Base-by-base conservation (phyloP, 2,797 vertebrate species). In the Pipistrellus pygmaeus region DNA sequence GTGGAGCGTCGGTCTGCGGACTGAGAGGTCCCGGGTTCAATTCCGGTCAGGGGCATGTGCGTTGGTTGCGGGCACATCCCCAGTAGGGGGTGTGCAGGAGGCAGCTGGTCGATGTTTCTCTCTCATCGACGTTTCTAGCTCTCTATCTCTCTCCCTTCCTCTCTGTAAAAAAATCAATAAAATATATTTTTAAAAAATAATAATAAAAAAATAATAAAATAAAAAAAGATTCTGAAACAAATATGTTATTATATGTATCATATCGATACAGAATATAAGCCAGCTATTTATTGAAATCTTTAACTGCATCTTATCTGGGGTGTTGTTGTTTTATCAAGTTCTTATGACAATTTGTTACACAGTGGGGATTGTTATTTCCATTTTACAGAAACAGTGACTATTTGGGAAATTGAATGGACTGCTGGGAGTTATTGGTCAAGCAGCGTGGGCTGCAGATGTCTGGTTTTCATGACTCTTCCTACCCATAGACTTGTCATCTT, bases 181-280 rank as follows among this genome's bases (percentile, higher is more conserved):
- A n/a, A n/a, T n/a, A n/a, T n/a, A n/a, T n/a, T n/a, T n/a, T n/a
- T n/a, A n/a, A n/a, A n/a, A n/a, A n/a, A n/a, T n/a, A n/a, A n/a
- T n/a, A n/a, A n/a, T n/a, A n/a, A n/a, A n/a, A n/a, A n/a, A n/a
- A n/a, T n/a, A n/a, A n/a, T n/a, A n/a, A n/a, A n/a, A n/a, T n/a
- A n/a, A n/a, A n/a, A n/a, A n/a, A 81, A 90, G 72, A 55, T 84
- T 76, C 27, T 87, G 12, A 20, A 86, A 83, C 13, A 90, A 90
- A 64, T 81, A 38, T 25, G 3, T 73, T 86, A 69, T 64, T 80
- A 55, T 10, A 55, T 57, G 14, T 80, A n/a, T 38, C 73, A 69
- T 68, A 83, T 51, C 7, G 25, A 32, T 11, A 77, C 12, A 78
- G 69, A 82, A 73, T 32, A 73, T 73, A 89, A 53, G 46, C 85